Conservation (phyloP, 2,797 vertebrate species). For the Perodicticus potto region DNA sequence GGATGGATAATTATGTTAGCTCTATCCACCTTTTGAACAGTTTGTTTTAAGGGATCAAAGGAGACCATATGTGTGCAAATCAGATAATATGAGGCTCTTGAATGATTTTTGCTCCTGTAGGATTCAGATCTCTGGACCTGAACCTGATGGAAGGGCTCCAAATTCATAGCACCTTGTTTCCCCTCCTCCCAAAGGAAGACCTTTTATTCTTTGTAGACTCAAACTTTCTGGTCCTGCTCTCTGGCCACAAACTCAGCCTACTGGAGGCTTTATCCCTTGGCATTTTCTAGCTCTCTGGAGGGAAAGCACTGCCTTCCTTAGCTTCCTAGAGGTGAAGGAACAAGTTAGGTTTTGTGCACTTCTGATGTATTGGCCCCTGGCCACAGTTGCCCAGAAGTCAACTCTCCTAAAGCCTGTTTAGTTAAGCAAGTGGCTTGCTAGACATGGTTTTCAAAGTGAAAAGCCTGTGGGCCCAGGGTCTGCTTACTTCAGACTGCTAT, state of each 20-base stretch:
- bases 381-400: not conserved
- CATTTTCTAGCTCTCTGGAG: not conserved
- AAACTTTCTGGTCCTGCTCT: not conserved
- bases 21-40: not conserved
- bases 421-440: not conserved
- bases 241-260: not conserved
- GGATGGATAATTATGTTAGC: not conserved
- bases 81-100: not conserved
- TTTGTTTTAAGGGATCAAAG: not conserved
- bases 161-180: not conserved
- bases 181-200: not conserved
- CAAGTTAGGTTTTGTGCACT: not conserved
- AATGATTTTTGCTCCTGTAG: not conserved
- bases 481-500: constrained; percentile 25
- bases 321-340: not conserved
- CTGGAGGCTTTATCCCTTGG: not conserved
- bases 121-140: not conserved
- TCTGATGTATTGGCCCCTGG: not conserved
- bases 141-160: not conserved
- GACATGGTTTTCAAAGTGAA: not conserved
- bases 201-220: constrained; percentile 33
- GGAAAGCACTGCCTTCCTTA: not conserved
- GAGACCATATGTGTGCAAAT: not conserved
- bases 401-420: not conserved
- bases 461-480: not conserved